Evolutionary conservation across 2,888 invertebrate genomes (phyloP).

Genomic region (Hedya salicella): DNA sequence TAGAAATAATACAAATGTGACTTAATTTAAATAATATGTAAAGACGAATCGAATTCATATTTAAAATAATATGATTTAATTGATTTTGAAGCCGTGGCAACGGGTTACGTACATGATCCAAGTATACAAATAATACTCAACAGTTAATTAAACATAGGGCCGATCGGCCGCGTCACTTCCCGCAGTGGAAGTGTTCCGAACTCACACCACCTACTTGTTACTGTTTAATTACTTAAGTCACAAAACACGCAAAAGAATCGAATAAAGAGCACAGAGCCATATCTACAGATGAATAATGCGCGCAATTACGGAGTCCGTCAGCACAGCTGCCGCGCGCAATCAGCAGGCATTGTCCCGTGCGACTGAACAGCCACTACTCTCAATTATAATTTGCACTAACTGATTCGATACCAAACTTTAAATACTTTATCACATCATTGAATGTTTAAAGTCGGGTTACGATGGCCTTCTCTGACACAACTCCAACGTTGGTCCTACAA

Average conservation of each 20-base stretch:
- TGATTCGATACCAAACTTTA: slow-evolving; percentile 5
- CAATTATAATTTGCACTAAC: slow-evolving; percentile 21
- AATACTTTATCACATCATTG: slow-evolving; percentile 20
- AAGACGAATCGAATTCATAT: background rate
- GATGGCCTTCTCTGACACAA: background rate
- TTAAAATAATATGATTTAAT: slow-evolving; percentile 29
- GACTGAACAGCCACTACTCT: slow-evolving; percentile 18
- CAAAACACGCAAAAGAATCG: slow-evolving; percentile 43
- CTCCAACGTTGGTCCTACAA: background rate
- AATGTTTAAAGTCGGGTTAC: background rate
- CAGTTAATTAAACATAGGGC: slow-evolving; percentile 13
- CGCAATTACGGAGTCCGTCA: slow-evolving; percentile 55
- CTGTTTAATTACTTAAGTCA: slow-evolving; percentile 34
- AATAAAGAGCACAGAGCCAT: slow-evolving; percentile 43
- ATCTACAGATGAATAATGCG: slow-evolving; percentile 51
- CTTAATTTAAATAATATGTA: slow-evolving; percentile 21
- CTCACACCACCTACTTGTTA: slow-evolving; percentile 39
- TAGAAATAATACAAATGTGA: slow-evolving; percentile 11
- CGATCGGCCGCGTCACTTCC: slow-evolving; percentile 21
- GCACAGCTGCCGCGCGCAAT: slow-evolving; percentile 54
- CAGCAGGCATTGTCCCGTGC: slow-evolving; percentile 33
- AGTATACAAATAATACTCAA: slow-evolving; percentile 42
- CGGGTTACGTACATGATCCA: slow-evolving; percentile 31
- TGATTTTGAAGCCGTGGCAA: slow-evolving; percentile 18
- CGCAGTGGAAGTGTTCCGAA: slow-evolving; percentile 14